Percentiles rank a stretch among this genome's conserved stretches.
Conservation (phyloP, 2,113 vertebrate species). For the Prunella fulvescens region DNA sequence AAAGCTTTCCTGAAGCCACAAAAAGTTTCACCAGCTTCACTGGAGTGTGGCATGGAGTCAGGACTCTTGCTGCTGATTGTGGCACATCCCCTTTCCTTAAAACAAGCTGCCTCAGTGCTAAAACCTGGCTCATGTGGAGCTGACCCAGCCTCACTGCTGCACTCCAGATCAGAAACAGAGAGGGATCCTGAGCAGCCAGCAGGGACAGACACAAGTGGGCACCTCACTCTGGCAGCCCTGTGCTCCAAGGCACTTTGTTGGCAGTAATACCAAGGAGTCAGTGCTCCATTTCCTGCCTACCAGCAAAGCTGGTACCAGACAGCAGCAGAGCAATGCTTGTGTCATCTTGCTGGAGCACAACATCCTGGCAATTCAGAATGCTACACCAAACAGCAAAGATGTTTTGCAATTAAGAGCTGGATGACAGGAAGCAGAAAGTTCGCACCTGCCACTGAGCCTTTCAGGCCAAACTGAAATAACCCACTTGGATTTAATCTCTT, state of each 20-base stretch:
- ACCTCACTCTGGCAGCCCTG: neutral
- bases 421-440: slow-evolving; percentile 42
- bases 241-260: neutral
- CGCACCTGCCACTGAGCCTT: slow-evolving; percentile 38
- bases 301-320: neutral
- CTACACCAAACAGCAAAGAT: neutral
- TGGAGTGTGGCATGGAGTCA: neutral
- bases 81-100: neutral
- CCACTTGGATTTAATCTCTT: slow-evolving; percentile 32
- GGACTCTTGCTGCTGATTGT: neutral
- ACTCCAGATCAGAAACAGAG: neutral
- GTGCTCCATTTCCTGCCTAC: neutral
- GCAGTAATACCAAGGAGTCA: neutral
- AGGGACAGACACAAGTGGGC: neutral
- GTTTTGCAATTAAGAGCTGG: neutral
- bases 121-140: fast-evolving
- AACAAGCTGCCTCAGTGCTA: neutral
- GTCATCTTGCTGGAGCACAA: neutral
- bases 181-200: neutral
- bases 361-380: neutral
- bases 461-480: slow-evolving; percentile 37
- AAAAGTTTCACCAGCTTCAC: neutral
- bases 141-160: neutral
- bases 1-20: neutral
- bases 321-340: neutral